A percentile compares a stretch with the other conserved stretches of the same genome.
phyloP scores from a whole-genome alignment of 1,140 invertebrate genomes.

The Ephestia elutella region DNA sequence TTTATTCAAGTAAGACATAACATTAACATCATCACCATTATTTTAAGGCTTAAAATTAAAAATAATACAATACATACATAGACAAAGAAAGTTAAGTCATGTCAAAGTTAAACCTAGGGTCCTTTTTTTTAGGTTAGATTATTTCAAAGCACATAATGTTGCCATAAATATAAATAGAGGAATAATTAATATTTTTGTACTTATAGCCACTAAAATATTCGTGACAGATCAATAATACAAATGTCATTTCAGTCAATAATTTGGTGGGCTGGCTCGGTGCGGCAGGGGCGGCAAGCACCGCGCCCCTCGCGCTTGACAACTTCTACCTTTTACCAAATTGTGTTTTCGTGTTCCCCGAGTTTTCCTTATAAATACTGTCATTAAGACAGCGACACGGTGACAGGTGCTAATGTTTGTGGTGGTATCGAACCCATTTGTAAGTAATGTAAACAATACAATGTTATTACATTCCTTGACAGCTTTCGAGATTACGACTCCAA shows the following conservation, averaged over 20 bases:
- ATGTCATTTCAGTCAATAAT: conserved; percentile 25
- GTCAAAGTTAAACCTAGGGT: too few relatives aligned
- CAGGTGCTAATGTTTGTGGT: conserved; percentile 66
- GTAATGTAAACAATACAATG: conserved; percentile 51
- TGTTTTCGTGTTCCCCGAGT: conserved; percentile 70
- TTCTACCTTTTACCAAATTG: conserved; percentile 68
- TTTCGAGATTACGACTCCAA: conserved; percentile 16
- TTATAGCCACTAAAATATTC: background rate
- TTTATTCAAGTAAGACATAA: too few relatives aligned
- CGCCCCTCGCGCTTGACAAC: conserved; percentile 54
- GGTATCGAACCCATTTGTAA: conserved; percentile 61
- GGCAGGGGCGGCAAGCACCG: conserved; percentile 30
- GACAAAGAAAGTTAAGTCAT: too few relatives aligned
- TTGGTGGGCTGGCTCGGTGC: conserved; percentile 35
- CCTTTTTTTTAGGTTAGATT: too few relatives aligned
- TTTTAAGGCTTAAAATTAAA: too few relatives aligned
- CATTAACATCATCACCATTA: too few relatives aligned
- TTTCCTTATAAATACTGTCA: conserved; percentile 74
- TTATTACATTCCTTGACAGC: conserved; percentile 31
- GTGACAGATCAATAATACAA: background rate
- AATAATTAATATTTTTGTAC: background rate
- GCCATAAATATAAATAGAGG: too few relatives aligned
- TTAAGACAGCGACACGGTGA: conserved; percentile 66
- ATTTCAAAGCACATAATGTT: too few relatives aligned
- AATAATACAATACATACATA: too few relatives aligned